These are phyloP conservation scores for Andrena trimmerana DNA, from an alignment of 2,888 invertebrate genomes.

Conservation along the genomic window DNA sequence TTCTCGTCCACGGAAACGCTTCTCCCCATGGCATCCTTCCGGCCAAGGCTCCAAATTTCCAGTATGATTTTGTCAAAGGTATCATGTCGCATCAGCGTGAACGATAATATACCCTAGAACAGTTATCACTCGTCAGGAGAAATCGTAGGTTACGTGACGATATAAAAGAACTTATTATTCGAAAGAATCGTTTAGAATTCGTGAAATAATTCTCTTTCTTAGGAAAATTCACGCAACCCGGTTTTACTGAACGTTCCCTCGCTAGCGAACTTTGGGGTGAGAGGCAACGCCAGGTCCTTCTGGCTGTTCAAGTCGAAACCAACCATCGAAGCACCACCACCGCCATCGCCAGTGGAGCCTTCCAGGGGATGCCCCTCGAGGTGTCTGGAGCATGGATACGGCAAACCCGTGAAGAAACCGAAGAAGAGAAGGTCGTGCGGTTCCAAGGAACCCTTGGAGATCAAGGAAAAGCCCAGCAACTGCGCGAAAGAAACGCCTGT, in stretches of 20 bases:
- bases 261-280: not conserved
- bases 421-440: not conserved
- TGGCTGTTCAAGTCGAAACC: slow-evolving; percentile 30
- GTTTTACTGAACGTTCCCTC: not conserved
- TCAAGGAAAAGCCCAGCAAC: slow-evolving; percentile 17
- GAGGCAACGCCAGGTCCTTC: not conserved
- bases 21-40: slow-evolving; percentile 66
- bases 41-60: slow-evolving; percentile 69
- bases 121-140: no score
- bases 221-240: slow-evolving; percentile 18
- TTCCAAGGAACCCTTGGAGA: not conserved
- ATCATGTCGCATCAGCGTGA: not conserved
- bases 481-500: not conserved
- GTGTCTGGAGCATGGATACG: slow-evolving; percentile 14
- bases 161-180: not conserved
- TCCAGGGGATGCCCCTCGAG: slow-evolving; percentile 26
- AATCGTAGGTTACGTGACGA: slow-evolving; percentile 18
- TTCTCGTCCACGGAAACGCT: slow-evolving; percentile 11
- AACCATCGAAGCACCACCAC: not conserved
- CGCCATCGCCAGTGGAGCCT: not conserved
- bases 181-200: no score
- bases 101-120: not conserved
- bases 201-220: not conserved
- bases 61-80: slow-evolving; percentile 50
- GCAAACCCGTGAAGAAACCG: not conserved